Evolutionary conservation across 2,797 vertebrate genomes (phyloP), one percentile per base, ranked within the genome.

Genomic region (Serranus cabrilla): DNA sequence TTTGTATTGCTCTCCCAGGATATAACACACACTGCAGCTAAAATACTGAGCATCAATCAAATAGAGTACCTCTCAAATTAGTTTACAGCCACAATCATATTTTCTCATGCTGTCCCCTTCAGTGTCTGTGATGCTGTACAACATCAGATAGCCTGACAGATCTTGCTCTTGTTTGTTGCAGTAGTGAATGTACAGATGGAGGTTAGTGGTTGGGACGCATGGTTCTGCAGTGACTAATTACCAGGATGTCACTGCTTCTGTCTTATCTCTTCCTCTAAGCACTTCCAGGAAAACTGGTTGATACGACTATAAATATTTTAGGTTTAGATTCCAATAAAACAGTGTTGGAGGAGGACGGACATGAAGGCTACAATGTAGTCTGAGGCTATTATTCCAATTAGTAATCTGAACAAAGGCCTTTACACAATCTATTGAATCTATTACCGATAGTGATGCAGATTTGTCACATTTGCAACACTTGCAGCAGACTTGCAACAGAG

Each of bases 221-320:
- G 9, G 52, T 51, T 43, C 42, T 55, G 58, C 56, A 14, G 31
- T 59, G 68, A 71, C 71, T 84, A 80, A 84, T 74, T 62, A 66
- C 55, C 59, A 23, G 21, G 11, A 13, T 27, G 59, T 81, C 72
- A 47, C 52, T 52, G 57, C 68, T 47, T 27, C 56, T 52, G 11
- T 73, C 60, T 87, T 85, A 80, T 86, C 79, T 76, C 79, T 74
- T 82, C 66, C 74, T 79, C 46, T 45, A 76, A 78, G 78, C 18
- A 46, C 49, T 71, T 85, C 54, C 62, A 54, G 65, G 78, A 62
- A 76, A 71, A 64, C 25, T 50, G 7, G 11, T 7, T 40, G 23
- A 79, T 43, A n/a, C 11, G 18, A 39, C 39, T 58, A 20, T 37
- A 65, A 14, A 52, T 65, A 23, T 74, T 68, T 61, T 17, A 13